Evolutionary conservation across 2,888 invertebrate species (phyloP).

Genomic region (Drosophila meridionalis): DNA sequence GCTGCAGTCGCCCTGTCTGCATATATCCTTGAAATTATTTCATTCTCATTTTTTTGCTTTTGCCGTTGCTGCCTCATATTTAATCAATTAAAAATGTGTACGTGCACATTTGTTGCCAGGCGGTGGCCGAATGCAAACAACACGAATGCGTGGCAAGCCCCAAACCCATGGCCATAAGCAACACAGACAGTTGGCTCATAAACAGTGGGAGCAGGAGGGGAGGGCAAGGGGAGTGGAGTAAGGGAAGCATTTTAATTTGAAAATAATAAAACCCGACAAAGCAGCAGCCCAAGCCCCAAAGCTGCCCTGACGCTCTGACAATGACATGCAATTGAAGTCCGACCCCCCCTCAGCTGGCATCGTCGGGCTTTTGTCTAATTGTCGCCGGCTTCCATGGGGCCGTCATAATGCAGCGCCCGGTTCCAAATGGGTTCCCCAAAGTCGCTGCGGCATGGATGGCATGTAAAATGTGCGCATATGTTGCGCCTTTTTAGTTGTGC

Average conservation of each 20-base stretch:
- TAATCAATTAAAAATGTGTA: constrained; percentile 74
- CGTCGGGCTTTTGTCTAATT: constrained; percentile 72
- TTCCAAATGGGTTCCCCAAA: constrained; percentile 45
- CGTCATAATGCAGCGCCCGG: constrained; percentile 67
- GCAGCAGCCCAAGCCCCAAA: constrained; percentile 29
- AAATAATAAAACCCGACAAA: constrained; percentile 69
- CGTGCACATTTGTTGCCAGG: constrained; percentile 55
- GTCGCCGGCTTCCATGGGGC: constrained; percentile 48
- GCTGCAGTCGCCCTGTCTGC: neutral
- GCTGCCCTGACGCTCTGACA: constrained; percentile 56
- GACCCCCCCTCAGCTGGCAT: constrained; percentile 25
- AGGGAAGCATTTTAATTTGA: constrained; percentile 66
- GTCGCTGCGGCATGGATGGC: constrained; percentile 39
- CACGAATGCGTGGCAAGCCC: constrained; percentile 29
- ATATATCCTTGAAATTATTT: constrained; percentile 22
- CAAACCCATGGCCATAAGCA: constrained; percentile 27
- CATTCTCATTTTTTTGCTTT: constrained; percentile 1
- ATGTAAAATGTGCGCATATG: constrained; percentile 74
- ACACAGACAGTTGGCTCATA: constrained; percentile 43
- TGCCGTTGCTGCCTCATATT: constrained; percentile 44
- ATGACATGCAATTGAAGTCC: constrained; percentile 75
- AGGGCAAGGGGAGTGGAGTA: neutral
- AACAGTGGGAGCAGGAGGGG: constrained; percentile 20
- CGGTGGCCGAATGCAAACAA: constrained; percentile 39
- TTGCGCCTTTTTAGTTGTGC: constrained; percentile 51